Conservation (phyloP, 2,888 invertebrate species). For the Eupeodes latifasciatus region DNA sequence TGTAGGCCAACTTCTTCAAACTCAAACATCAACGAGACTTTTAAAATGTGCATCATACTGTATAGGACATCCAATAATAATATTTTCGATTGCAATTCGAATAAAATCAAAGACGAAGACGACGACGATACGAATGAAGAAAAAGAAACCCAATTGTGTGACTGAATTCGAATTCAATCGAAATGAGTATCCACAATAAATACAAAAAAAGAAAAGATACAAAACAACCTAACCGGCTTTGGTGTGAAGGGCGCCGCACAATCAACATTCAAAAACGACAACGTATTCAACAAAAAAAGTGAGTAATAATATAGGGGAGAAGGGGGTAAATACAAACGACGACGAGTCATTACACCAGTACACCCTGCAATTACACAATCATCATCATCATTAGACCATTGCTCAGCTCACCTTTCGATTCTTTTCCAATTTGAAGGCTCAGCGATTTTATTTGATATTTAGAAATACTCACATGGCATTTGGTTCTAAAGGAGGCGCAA, state of each 20-base stretch:
- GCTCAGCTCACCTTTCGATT: slow-evolving; percentile 57
- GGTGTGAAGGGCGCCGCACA: slow-evolving; percentile 2
- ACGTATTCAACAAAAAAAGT: not conserved
- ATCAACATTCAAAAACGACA: not conserved
- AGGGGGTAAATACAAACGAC: not conserved
- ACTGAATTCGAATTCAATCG: slow-evolving; percentile 37
- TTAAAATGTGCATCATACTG: slow-evolving; percentile 36
- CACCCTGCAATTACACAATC: slow-evolving; percentile 41
- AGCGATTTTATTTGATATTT: slow-evolving; percentile 53
- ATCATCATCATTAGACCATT: slow-evolving; percentile 54
- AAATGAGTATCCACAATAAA: slow-evolving; percentile 16
- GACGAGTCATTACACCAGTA: slow-evolving; percentile 8
- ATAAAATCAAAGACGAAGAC: slow-evolving; percentile 1
- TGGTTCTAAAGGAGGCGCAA: not conserved
- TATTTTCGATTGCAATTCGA: slow-evolving; percentile 56
- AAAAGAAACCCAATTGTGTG: slow-evolving; percentile 22
- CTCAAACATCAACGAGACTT: not conserved
- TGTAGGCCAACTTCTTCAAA: slow-evolving; percentile 69
- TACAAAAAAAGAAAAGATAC: not conserved
- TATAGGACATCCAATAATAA: slow-evolving; percentile 63
- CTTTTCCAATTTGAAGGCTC: slow-evolving; percentile 11
- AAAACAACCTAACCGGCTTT: slow-evolving; percentile 30
- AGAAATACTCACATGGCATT: slow-evolving; percentile 34
- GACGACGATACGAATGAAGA: slow-evolving; percentile 25
- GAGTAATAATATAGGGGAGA: not conserved